These are phyloP conservation scores for Discoglossus pictus DNA, from an alignment of 2,797 vertebrate species.

Conservation along the genomic window DNA sequence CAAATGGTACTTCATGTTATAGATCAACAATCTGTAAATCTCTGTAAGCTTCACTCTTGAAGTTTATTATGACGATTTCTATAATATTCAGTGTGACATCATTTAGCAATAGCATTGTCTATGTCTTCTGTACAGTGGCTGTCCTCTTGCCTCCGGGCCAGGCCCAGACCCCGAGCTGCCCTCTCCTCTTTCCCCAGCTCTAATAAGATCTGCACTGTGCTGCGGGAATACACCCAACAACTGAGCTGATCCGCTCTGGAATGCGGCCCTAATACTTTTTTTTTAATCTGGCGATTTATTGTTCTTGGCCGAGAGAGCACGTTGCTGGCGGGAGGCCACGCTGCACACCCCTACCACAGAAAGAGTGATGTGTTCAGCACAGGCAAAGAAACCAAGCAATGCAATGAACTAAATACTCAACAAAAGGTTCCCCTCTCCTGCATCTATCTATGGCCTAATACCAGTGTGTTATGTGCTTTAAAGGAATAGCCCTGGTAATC, in stretches of 20 bases:
- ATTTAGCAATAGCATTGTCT: too few species aligned
- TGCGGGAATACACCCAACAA: conserved; percentile 17
- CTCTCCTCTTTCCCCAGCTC: not conserved
- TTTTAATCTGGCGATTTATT: conserved; percentile 48
- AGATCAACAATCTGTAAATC: too few species aligned
- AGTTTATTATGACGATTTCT: too few species aligned
- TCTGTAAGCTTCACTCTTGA: too few species aligned
- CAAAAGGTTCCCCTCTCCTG: too few species aligned
- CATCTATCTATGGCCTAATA: too few species aligned
- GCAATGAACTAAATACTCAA: not conserved
- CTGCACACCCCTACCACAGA: not conserved
- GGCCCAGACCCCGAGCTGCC: not conserved
- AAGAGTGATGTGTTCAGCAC: conserved; percentile 1
- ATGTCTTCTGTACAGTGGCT: too few species aligned
- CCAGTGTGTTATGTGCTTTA: too few species aligned
- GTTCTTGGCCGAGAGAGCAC: conserved; percentile 26
- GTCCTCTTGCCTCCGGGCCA: not conserved
- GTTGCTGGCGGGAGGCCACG: conserved; percentile 19
- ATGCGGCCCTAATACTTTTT: conserved; percentile 44
- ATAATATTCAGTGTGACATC: too few species aligned
- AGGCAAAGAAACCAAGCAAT: not conserved
- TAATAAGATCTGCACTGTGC: not conserved
- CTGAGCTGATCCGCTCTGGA: conserved; percentile 38
- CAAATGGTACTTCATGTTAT: too few species aligned
- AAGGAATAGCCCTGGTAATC: too few species aligned